phyloP scores from a whole-genome alignment of 2,113 vertebrate genomes.

The Spea bombifrons region DNA sequence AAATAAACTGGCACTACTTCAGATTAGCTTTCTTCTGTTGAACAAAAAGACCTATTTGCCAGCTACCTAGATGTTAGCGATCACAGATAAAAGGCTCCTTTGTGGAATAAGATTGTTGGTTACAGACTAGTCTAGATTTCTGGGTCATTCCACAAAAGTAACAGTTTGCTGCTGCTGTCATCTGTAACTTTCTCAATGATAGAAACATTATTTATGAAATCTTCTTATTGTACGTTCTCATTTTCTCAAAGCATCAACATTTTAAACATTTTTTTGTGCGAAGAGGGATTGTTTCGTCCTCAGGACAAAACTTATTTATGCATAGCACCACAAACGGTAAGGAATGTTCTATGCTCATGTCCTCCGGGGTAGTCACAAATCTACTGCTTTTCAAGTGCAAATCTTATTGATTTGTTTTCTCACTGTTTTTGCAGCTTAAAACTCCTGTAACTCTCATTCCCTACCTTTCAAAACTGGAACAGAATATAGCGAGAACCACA shows the following conservation, averaged over 20 bases:
- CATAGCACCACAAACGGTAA: not conserved
- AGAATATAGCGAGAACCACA: too few species aligned
- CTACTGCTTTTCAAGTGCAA: slow-evolving; percentile 28
- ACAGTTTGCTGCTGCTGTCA: too few species aligned
- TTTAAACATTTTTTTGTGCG: not conserved
- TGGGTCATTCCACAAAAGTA: too few species aligned
- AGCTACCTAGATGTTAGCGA: too few species aligned
- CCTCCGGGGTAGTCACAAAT: slow-evolving; percentile 16
- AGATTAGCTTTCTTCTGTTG: too few species aligned
- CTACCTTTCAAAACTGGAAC: not conserved
- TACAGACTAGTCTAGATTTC: too few species aligned
- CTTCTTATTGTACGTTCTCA: not conserved
- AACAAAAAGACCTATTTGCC: too few species aligned
- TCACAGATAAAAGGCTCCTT: too few species aligned
- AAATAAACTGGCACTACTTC: too few species aligned
- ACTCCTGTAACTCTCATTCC: not conserved
- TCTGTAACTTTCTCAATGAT: slow-evolving; percentile 1
- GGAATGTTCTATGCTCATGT: not conserved
- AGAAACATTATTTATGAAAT: not conserved
- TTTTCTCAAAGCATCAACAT: not conserved
- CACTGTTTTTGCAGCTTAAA: not conserved
- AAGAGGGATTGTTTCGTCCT: not conserved
- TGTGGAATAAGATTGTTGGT: too few species aligned
- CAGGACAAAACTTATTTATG: not conserved
- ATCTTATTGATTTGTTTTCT: slow-evolving; percentile 24